Base-by-base conservation (phyloP, 2,888 invertebrate genomes). In the Euplexia lucipara region DNA sequence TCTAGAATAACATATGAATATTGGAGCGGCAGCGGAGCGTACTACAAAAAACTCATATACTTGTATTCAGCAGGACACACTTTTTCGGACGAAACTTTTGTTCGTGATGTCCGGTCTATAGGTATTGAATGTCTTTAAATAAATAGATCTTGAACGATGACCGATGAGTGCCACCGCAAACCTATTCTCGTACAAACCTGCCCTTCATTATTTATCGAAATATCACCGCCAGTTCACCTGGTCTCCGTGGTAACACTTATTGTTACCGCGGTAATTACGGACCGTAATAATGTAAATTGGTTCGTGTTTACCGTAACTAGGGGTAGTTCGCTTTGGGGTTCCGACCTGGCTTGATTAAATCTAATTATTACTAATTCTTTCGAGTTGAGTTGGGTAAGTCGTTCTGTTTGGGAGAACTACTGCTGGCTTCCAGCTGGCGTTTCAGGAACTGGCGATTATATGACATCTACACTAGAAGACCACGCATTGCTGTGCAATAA, bases 211-310 rank as follows among this genome's bases (percentile, higher is more conserved):
- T 61, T 62, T 62, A 66, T 75, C 78, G 78, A 68, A 73, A 61
- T 73, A 76, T 80, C 70, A 76, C 52, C 59, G 51, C 34, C 47
- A 69, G 69, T 65, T 70, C 54, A 71, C 68, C 61, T 69, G 79
- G 80, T 80, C 79, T 63, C 82, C 80, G 60, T 79, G 79, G 80
- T 61, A 81, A 81, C 82, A 82, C 79, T 81, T 80, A 75, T 57
- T 63, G 62, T 73, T 79, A 71, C 82, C 65, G 66, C 75, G 59
- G 75, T 71, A 82, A 82, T 78, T 80, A 81, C 81, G 59, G 35
- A 69, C 78, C 57, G 70, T 71, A 78, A 82, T 81, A 78, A 82
- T 82, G 81, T 78, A 81, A 82, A 81, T 82, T 81, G 81, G 73
- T 81, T 80, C 81, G 81, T 82, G 83, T 78, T 75, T 75, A 66